phyloP scores from a whole-genome alignment of 30 jellyfish, hydroid and myxozoan genomes.

The Hydra vulgaris region DNA sequence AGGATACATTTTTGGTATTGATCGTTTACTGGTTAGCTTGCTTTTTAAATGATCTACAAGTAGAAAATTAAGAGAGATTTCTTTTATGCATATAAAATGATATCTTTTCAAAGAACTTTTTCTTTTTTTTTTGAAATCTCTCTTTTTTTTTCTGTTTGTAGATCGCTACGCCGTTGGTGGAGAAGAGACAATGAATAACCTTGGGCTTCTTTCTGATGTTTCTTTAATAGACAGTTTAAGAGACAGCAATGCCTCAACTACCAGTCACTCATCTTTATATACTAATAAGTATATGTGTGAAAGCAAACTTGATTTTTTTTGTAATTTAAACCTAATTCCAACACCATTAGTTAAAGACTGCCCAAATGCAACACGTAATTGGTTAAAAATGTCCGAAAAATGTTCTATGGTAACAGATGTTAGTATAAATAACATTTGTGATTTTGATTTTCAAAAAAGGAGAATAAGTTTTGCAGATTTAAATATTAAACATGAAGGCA shows the following conservation, averaged over 20 bases:
- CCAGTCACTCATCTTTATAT: neutral
- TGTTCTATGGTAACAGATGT: neutral
- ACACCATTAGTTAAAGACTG: constrained; percentile 25
- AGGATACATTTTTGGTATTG: too few relatives aligned
- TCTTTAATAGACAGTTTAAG: constrained; percentile 11
- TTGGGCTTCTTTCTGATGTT: constrained; percentile 30
- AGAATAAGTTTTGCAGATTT: neutral
- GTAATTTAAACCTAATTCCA: constrained; percentile 32
- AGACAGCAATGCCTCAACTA: neutral
- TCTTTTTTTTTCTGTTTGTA: constrained; percentile 8
- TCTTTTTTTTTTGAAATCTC: neutral
- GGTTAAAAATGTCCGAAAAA: constrained; percentile 12
- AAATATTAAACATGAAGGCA: neutral
- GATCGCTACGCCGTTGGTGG: neutral
- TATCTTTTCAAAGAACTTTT: neutral
- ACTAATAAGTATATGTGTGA: constrained; percentile 7
- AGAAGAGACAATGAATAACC: constrained; percentile 3
- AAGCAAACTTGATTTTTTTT: constrained; percentile 22
- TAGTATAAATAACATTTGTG: constrained; percentile 5
- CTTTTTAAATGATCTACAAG: neutral
- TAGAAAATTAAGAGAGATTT: neutral
- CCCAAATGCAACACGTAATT: constrained; percentile 27
- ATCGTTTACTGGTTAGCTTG: too few relatives aligned
- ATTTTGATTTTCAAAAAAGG: neutral
- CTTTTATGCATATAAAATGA: too few relatives aligned